These are phyloP conservation scores for Ctenicera cuprea DNA, from an alignment of 2,888 invertebrate species.

Conservation along the genomic window DNA sequence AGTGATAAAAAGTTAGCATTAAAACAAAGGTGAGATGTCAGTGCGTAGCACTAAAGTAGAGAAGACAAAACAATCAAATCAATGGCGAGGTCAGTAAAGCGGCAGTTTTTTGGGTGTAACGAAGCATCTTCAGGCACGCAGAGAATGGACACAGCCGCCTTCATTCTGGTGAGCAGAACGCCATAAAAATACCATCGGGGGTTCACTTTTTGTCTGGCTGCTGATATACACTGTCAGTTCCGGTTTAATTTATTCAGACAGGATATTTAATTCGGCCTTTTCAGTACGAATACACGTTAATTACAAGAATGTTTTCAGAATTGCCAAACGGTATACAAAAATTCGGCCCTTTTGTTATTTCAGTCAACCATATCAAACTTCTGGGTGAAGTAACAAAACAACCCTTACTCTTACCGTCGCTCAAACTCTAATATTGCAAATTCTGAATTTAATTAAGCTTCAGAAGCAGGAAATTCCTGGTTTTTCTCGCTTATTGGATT, in stretches of 20 bases:
- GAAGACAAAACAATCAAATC: conserved; percentile 61
- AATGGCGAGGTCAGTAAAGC: conserved; percentile 46
- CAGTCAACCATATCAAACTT: neutral
- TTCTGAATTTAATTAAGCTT: conserved; percentile 5
- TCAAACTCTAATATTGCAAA: neutral
- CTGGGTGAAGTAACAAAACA: neutral
- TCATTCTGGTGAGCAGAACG: conserved; percentile 67
- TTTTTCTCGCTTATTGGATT: neutral
- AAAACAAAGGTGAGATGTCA: conserved; percentile 58
- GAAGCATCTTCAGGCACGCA: conserved; percentile 49
- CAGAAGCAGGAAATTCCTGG: neutral
- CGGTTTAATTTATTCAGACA: conserved; percentile 57
- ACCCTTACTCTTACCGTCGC: neutral
- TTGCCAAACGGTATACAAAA: conserved; percentile 2
- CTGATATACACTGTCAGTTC: conserved; percentile 58
- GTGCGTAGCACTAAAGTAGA: conserved; percentile 59
- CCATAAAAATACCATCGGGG: conserved; percentile 69
- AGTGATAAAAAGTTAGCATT: conserved; percentile 39
- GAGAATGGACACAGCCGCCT: conserved; percentile 68
- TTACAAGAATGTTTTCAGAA: conserved; percentile 27
- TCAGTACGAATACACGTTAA: conserved; percentile 31
- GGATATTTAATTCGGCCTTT: conserved; percentile 48
- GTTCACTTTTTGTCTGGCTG: conserved; percentile 61
- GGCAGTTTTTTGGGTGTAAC: conserved; percentile 51
- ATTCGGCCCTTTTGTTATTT: neutral